phyloP scores from a whole-genome alignment of 2,888 invertebrate genomes.

The Periphyllus acericola region DNA sequence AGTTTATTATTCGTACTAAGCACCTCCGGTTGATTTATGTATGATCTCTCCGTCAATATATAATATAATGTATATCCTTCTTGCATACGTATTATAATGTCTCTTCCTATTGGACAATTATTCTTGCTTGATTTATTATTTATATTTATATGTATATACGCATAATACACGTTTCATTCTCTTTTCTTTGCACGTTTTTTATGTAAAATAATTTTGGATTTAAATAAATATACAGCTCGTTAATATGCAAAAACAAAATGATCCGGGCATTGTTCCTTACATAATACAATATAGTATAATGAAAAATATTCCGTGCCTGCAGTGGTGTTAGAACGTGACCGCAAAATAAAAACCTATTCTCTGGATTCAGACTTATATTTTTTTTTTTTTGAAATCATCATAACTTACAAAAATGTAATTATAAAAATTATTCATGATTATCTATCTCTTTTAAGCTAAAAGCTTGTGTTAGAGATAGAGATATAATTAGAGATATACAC shows the following conservation, averaged over 20 bases:
- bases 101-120: neutral
- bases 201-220: slow-evolving; percentile 21
- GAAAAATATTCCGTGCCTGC: neutral
- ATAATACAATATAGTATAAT: neutral
- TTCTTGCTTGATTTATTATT: neutral
- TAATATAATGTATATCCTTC: slow-evolving; percentile 4
- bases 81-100: neutral
- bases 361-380: slow-evolving; percentile 12
- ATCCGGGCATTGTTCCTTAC: neutral
- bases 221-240: slow-evolving; percentile 12
- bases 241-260: slow-evolving; percentile 10
- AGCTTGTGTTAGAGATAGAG: too few species aligned
- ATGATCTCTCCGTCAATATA: neutral
- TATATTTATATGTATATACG: neutral
- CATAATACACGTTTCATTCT: too few species aligned
- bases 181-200: slow-evolving; percentile 2
- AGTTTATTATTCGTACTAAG: neutral
- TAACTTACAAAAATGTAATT: too few species aligned
- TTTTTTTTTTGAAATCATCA: too few species aligned
- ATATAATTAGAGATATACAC: too few species aligned
- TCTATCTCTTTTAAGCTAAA: too few species aligned
- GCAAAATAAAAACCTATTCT: slow-evolving; percentile 23
- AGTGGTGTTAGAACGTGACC: neutral
- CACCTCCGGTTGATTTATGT: neutral
- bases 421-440: too few species aligned